Conservation (phyloP, 1,140 invertebrate species). For the Brachionus koreanus region DNA sequence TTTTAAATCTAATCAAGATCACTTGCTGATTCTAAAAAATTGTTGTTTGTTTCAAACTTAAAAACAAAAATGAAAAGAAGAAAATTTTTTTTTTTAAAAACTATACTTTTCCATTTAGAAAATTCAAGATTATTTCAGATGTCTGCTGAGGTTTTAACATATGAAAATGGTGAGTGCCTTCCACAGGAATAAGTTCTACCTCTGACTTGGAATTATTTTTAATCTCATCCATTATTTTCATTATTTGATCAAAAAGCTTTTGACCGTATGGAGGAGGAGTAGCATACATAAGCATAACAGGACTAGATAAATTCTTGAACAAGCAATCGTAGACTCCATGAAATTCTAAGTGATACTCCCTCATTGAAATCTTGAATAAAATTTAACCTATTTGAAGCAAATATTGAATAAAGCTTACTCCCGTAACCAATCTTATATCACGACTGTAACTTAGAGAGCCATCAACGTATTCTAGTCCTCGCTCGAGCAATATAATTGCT, state of each 20-base stretch:
- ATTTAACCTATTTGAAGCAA: background rate
- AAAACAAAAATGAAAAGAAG: background rate
- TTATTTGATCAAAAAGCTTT: constrained; percentile 36
- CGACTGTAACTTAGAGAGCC: background rate
- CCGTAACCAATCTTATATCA: constrained; percentile 35
- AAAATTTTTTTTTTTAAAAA: background rate
- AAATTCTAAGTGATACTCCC: constrained; percentile 42
- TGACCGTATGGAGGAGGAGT: constrained; percentile 35
- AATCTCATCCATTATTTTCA: constrained; percentile 43
- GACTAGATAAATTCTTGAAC: constrained; percentile 19
- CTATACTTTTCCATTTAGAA: constrained; percentile 2
- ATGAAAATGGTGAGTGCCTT: constrained; percentile 44
- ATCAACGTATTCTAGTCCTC: background rate
- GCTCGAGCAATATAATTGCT: constrained; percentile 11
- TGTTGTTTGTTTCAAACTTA: constrained; percentile 1
- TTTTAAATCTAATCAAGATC: too few species aligned
- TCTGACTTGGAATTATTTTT: constrained; percentile 38
- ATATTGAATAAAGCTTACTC: background rate
- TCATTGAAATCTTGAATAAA: constrained; percentile 37
- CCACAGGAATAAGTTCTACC: background rate
- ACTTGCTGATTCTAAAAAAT: background rate
- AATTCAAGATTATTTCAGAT: constrained; percentile 19
- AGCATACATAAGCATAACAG: constrained; percentile 31
- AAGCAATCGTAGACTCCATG: constrained; percentile 34
- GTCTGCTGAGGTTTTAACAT: constrained; percentile 35